Conservation (phyloP, 1,140 invertebrate species). For the Stegodyphus dumicola region DNA sequence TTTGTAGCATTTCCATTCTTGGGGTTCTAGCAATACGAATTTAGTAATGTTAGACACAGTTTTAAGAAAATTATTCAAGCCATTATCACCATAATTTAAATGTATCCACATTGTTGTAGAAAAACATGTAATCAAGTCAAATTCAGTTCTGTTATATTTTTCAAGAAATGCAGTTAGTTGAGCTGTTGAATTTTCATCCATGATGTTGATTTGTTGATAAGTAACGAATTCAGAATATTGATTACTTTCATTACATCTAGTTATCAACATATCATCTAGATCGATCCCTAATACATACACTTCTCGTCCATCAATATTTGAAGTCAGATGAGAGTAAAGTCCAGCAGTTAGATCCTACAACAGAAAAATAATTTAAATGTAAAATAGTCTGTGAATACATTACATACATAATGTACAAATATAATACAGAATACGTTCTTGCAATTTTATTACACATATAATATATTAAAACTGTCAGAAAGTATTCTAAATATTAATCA, state of each 20-base stretch:
- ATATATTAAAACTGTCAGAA: neutral
- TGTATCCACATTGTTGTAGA: slow-evolving; percentile 91
- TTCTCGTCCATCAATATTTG: neutral
- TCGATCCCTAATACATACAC: slow-evolving; percentile 77
- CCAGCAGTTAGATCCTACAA: slow-evolving; percentile 75
- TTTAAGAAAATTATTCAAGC: slow-evolving; percentile 69
- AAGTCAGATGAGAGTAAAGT: slow-evolving; percentile 72
- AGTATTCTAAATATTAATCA: neutral
- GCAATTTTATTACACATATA: too few relatives aligned
- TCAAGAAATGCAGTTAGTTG: slow-evolving; percentile 27
- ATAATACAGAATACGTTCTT: too few relatives aligned
- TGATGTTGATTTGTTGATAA: slow-evolving; percentile 76
- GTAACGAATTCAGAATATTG: slow-evolving; percentile 68
- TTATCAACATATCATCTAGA: slow-evolving; percentile 78
- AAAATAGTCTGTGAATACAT: too few relatives aligned
- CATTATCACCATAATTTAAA: slow-evolving; percentile 81
- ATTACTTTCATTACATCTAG: slow-evolving; percentile 74
- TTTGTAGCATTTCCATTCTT: slow-evolving; percentile 84
- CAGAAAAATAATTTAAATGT: slow-evolving; percentile 44
- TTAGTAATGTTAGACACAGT: slow-evolving; percentile 74
- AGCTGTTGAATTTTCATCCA: slow-evolving; percentile 67
- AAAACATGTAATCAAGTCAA: slow-evolving; percentile 81
- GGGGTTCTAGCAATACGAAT: slow-evolving; percentile 80
- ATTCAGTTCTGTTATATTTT: slow-evolving; percentile 68
- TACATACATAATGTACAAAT: too few relatives aligned